These are phyloP conservation scores for Nasonia oneida DNA, from an alignment of 2,888 invertebrate genomes.

Conservation along the genomic window DNA sequence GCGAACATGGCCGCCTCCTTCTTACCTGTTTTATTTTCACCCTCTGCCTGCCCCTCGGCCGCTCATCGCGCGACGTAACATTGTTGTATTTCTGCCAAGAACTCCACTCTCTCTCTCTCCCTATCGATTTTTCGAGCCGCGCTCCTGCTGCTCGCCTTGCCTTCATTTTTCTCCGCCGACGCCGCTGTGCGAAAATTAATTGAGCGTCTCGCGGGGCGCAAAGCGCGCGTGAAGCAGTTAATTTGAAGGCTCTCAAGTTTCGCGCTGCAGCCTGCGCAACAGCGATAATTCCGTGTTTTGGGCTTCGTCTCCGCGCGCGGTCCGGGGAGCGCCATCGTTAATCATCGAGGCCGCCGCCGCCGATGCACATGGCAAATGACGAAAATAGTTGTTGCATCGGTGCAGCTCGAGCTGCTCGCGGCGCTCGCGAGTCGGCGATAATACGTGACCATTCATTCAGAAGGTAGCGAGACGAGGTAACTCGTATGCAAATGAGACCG, in stretches of 20 bases:
- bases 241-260: slow-evolving; percentile 56
- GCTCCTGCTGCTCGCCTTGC: not conserved
- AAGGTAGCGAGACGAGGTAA: slow-evolving; percentile 59
- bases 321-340: slow-evolving; percentile 55
- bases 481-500: slow-evolving; percentile 53
- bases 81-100: slow-evolving; percentile 62
- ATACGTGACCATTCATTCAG: slow-evolving; percentile 61
- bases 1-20: slow-evolving; percentile 57
- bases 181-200: slow-evolving; percentile 48
- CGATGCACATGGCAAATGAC: slow-evolving; percentile 51
- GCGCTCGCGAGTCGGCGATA: slow-evolving; percentile 58
- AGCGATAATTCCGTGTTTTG: slow-evolving; percentile 52
- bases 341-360: slow-evolving; percentile 40
- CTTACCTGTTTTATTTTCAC: slow-evolving; percentile 65
- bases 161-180: not conserved
- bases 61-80: slow-evolving; percentile 26
- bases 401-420: slow-evolving; percentile 21
- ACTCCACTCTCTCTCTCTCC: slow-evolving; percentile 17
- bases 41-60: slow-evolving; percentile 64
- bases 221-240: slow-evolving; percentile 62
- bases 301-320: slow-evolving; percentile 14
- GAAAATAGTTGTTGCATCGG: slow-evolving; percentile 56
- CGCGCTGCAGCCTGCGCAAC: slow-evolving; percentile 10
- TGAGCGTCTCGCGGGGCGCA: slow-evolving; percentile 46
- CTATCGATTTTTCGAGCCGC: slow-evolving; percentile 55